Evolutionary conservation across 2,888 invertebrate species (phyloP).

Genomic region (Noctuana brunneofusca): DNA sequence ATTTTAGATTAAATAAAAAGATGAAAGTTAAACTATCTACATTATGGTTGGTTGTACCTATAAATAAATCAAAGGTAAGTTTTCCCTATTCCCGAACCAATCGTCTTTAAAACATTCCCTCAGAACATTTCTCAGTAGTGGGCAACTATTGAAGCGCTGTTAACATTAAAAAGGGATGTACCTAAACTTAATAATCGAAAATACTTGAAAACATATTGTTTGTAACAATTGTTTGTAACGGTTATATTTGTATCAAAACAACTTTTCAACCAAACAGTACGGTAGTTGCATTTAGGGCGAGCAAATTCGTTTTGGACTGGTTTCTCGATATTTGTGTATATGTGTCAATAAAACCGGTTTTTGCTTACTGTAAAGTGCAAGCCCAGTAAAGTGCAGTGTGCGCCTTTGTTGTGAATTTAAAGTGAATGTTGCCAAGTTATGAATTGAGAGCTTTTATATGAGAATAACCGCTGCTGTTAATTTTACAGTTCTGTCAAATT

Average conservation of each 20-base stretch:
- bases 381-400: neutral
- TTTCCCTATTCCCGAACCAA: too few species aligned
- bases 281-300: conserved; percentile 9
- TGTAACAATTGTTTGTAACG: neutral
- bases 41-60: too few species aligned
- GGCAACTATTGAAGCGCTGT: too few species aligned
- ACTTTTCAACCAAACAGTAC: conserved; percentile 5
- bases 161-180: neutral
- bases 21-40: too few species aligned
- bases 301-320: conserved; percentile 25
- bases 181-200: neutral
- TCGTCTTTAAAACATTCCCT: too few species aligned
- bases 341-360: conserved; percentile 29
- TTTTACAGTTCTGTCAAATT: too few species aligned
- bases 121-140: too few species aligned
- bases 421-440: neutral
- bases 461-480: too few species aligned
- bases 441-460: too few species aligned
- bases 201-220: too few species aligned
- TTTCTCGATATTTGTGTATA: conserved; percentile 21
- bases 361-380: conserved; percentile 8
- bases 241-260: neutral
- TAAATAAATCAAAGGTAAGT: too few species aligned
- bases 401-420: neutral
- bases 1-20: too few species aligned